These are phyloP conservation scores for Dicerorhinus sumatrensis DNA, from an alignment of 2,113 vertebrate genomes.

Conservation along the genomic window DNA sequence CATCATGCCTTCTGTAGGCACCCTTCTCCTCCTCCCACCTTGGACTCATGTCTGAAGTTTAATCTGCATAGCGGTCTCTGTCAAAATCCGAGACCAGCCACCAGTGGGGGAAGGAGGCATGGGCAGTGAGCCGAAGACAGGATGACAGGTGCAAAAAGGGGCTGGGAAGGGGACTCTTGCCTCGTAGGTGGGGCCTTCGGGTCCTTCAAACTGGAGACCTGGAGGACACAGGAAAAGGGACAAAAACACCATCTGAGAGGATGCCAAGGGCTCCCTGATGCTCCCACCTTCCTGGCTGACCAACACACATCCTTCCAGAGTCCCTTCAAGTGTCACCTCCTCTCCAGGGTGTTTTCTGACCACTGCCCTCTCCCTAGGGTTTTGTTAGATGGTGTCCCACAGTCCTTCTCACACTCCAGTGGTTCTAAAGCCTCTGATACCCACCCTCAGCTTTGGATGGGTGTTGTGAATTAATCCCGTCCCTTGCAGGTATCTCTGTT, in stretches of 20 bases:
- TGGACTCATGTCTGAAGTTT: not conserved
- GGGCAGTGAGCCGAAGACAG: not conserved
- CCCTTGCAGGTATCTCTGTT: not conserved
- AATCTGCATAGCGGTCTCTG: not conserved
- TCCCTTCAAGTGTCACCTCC: not conserved
- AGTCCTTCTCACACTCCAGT: not conserved
- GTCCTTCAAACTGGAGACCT: conserved; percentile 80
- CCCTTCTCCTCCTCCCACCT: not conserved
- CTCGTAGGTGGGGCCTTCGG: conserved; percentile 38
- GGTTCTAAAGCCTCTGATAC: not conserved
- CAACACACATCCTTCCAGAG: not conserved
- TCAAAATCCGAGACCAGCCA: not conserved
- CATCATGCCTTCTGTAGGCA: not conserved
- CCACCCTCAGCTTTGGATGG: not conserved
- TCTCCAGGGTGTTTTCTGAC: not conserved
- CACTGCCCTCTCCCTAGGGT: not conserved
- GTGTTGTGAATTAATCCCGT: not conserved
- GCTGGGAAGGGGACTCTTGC: conserved; percentile 37
- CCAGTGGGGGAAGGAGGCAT: accelerated
- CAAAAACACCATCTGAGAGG: not conserved
- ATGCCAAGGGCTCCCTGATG: not conserved
- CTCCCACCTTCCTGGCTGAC: not conserved
- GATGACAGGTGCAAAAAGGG: not conserved
- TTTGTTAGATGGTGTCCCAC: not conserved
- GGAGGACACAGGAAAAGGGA: not conserved